phyloP scores from a whole-genome alignment of 2,797 vertebrate species.

The Alca torda region DNA sequence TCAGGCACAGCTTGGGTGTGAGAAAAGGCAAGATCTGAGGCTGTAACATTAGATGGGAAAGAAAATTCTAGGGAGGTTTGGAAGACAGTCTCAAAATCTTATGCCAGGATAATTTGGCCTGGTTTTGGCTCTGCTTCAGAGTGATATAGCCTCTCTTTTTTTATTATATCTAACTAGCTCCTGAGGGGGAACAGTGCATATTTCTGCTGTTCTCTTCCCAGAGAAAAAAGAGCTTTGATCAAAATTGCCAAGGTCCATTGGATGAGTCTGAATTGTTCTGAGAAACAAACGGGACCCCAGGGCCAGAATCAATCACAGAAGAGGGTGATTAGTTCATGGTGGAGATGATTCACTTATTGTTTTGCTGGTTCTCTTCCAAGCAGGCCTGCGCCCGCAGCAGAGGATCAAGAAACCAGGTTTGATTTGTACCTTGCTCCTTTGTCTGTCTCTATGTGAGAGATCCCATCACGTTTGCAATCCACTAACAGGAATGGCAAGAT shows the following conservation, averaged over 20 bases:
- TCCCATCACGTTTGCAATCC: fast-evolving
- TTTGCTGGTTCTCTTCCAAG: neutral
- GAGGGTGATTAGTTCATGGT: neutral
- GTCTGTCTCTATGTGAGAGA: neutral
- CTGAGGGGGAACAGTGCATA: neutral
- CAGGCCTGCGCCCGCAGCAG: conserved; percentile 29
- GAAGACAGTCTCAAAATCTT: neutral
- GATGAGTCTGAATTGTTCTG: neutral
- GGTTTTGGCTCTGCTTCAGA: neutral
- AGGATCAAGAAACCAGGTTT: conserved; percentile 64
- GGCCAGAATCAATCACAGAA: neutral
- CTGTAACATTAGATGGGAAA: neutral
- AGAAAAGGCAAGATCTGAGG: neutral
- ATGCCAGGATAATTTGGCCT: neutral
- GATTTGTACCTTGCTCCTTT: neutral
- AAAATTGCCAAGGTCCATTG: neutral
- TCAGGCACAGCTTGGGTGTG: neutral
- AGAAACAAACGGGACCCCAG: neutral
- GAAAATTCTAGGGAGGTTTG: neutral
- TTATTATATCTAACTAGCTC: neutral
- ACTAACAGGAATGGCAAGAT: neutral
- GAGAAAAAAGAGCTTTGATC: neutral
- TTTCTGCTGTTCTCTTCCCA: neutral
- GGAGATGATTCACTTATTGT: neutral
- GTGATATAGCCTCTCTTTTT: neutral